A percentile compares a stretch with the other conserved stretches of the same genome.
These are phyloP conservation scores for Automeris io DNA, from an alignment of 2,888 invertebrate genomes.

Conservation along the genomic window DNA sequence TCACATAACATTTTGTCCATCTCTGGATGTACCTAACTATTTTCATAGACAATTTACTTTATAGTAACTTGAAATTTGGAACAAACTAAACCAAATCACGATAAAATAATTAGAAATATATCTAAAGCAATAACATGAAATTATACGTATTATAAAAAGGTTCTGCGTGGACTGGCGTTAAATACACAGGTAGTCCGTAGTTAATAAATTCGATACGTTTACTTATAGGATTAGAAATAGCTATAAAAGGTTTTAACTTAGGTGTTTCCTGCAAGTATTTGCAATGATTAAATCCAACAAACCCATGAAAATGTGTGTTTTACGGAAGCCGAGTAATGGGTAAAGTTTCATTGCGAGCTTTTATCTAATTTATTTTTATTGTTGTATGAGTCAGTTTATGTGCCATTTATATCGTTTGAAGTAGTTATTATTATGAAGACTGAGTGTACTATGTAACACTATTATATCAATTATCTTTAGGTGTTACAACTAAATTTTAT, in stretches of 20 bases:
- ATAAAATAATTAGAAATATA: neutral
- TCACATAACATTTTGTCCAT: too few relatives aligned
- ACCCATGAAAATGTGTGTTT: constrained; percentile 60
- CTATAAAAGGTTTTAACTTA: constrained; percentile 11
- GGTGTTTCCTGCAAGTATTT: constrained; percentile 34
- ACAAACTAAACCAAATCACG: neutral
- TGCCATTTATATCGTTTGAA: constrained; percentile 51
- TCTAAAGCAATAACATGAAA: neutral
- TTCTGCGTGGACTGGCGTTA: neutral
- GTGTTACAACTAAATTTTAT: too few relatives aligned
- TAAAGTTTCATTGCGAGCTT: constrained; percentile 70
- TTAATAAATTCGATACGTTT: constrained; percentile 13
- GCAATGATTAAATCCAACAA: constrained; percentile 65
- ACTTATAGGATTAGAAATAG: constrained; percentile 12
- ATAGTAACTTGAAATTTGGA: neutral
- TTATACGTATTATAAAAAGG: constrained; percentile 1
- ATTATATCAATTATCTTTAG: constrained; percentile 7
- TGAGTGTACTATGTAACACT: constrained; percentile 30
- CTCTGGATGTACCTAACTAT: too few relatives aligned
- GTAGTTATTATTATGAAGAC: constrained; percentile 44
- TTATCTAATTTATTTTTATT: constrained; percentile 74
- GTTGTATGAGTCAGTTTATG: constrained; percentile 65
- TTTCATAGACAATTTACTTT: too few relatives aligned
- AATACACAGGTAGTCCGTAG: neutral
- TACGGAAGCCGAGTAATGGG: constrained; percentile 54